Conservation (phyloP, 2,888 invertebrate genomes). For the Cataglyphis rosenhaueri region DNA sequence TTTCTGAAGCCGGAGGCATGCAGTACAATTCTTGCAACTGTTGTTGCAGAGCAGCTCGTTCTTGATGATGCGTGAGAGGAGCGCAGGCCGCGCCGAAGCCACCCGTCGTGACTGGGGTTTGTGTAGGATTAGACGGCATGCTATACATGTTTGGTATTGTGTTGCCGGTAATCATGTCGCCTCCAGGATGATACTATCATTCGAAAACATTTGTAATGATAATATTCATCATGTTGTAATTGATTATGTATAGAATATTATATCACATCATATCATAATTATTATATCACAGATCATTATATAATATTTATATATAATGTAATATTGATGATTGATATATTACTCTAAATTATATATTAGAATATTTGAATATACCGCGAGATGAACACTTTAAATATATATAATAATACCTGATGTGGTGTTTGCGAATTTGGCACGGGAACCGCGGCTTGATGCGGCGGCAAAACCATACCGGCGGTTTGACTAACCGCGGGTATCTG, state of each 20-base stretch:
- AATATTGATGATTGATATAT: neutral
- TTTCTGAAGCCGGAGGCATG: constrained; percentile 93
- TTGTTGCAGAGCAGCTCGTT: constrained; percentile 94
- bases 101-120: constrained; percentile 76
- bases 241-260: neutral
- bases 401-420: constrained; percentile 74
- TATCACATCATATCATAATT: neutral
- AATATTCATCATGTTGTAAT: neutral
- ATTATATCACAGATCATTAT: neutral
- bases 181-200: constrained; percentile 75
- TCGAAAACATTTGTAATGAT: neutral
- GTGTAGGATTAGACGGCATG: constrained; percentile 77
- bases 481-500: constrained; percentile 78
- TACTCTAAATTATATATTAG: neutral
- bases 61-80: constrained; percentile 92
- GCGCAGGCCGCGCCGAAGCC: constrained; percentile 86
- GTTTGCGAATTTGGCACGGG: constrained; percentile 74
- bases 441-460: constrained; percentile 75
- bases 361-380: constrained; percentile 40
- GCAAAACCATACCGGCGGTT: constrained; percentile 71
- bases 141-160: constrained; percentile 82
- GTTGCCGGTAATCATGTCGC: constrained; percentile 79
- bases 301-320: neutral
- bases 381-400: constrained; percentile 73
- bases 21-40: constrained; percentile 96